phyloP scores from a whole-genome alignment of 2,113 vertebrate genomes.

The Percopsis transmontana region DNA sequence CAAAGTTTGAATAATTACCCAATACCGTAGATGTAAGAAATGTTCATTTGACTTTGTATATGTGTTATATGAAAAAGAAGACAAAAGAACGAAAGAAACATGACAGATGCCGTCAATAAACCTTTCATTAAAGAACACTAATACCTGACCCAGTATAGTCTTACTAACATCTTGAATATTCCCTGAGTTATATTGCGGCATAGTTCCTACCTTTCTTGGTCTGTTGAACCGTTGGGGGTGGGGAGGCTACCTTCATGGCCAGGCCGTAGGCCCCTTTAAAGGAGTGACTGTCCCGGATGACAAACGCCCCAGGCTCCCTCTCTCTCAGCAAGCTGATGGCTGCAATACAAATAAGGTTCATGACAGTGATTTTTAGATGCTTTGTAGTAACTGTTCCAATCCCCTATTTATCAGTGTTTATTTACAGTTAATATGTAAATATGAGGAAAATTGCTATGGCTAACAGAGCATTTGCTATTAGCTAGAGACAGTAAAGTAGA shows the following conservation, averaged over 20 bases:
- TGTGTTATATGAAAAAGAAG: no score
- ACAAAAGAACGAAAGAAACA: no score
- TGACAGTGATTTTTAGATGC: background rate
- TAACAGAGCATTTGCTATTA: no score
- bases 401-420: no score
- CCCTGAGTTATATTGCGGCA: background rate
- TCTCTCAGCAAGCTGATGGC: slow-evolving; percentile 91
- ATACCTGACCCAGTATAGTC: background rate
- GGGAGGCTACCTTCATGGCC: slow-evolving; percentile 96
- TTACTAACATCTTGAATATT: background rate
- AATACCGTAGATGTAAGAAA: no score
- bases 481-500: no score
- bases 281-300: slow-evolving; percentile 97
- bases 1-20: no score
- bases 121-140: no score
- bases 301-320: slow-evolving; percentile 91
- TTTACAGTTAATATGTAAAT: no score
- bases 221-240: slow-evolving; percentile 87
- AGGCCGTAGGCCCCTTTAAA: slow-evolving; percentile 95
- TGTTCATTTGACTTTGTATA: no score
- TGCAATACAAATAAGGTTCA: slow-evolving; percentile 50
- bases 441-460: no score
- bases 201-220: slow-evolving; percentile 89
- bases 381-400: background rate
- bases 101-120: no score